phyloP scores from a whole-genome alignment of 2,888 invertebrate species.

The Xanthostigma xanthostigma region DNA sequence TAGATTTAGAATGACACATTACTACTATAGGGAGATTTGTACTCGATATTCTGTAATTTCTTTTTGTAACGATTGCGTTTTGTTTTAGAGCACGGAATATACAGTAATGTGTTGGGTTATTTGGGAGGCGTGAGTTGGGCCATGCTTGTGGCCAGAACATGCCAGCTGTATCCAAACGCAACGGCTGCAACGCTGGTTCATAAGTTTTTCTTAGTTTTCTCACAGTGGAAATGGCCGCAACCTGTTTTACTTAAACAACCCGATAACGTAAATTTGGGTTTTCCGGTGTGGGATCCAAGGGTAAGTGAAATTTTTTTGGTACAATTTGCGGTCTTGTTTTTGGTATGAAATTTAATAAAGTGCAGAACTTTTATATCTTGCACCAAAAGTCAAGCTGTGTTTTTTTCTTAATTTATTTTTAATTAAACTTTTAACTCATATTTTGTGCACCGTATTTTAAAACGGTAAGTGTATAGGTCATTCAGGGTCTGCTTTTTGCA shows the following conservation, averaged over 20 bases:
- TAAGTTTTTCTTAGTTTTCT: conserved; percentile 97
- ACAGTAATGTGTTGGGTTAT: conserved; percentile 96
- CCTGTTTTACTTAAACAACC: conserved; percentile 92
- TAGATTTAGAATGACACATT: neutral
- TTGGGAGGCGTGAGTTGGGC: conserved; percentile 99
- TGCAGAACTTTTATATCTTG: too few relatives aligned
- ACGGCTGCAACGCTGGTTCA: conserved; percentile 86
- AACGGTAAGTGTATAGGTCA: too few relatives aligned
- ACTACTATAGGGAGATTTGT: neutral
- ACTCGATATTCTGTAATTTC: neutral
- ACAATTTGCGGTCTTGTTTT: neutral
- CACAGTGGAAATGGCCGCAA: conserved; percentile 98
- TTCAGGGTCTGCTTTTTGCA: too few relatives aligned
- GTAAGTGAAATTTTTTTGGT: conserved; percentile 30
- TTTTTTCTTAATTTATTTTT: too few relatives aligned
- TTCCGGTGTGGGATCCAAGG: conserved; percentile 96
- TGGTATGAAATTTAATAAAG: neutral
- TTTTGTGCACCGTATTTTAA: too few relatives aligned
- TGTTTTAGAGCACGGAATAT: conserved; percentile 77
- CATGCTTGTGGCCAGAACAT: conserved; percentile 95
- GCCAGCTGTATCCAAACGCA: conserved; percentile 96
- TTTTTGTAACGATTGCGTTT: conserved; percentile 13
- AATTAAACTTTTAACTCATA: too few relatives aligned
- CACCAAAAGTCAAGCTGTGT: too few relatives aligned
- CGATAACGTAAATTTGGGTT: conserved; percentile 72